Evolutionary conservation across 2,888 invertebrate genomes (phyloP), one percentile per base, ranked within the genome.

Genomic region (Apantesis nais): DNA sequence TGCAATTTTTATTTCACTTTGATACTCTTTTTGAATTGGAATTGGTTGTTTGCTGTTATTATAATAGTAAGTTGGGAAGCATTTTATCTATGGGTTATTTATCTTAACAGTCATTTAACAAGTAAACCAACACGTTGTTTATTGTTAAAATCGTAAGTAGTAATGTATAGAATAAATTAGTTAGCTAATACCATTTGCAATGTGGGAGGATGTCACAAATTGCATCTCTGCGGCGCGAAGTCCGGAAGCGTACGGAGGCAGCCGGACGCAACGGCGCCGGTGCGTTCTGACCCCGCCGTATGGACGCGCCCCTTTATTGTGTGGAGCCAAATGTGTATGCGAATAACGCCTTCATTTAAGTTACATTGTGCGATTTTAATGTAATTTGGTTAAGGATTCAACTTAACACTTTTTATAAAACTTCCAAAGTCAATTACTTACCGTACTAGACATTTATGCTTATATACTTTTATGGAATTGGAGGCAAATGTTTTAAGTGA

Each of bases 241-340:
- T 73, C 84, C 87, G 87, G 88, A 86, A 82, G 79, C 79, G 75
- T 78, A 72, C 76, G 80, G 74, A 74, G 71, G 70, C 67, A 69
- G 71, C 68, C 77, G 83, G 83, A 80, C 80, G 83, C 78, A 78
- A 78, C 81, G 81, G 74, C 81, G 81, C 81, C 81, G 81, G 79
- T 80, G 72, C 70, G 64, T 67, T 62, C 76, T 78, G 79, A 78
- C 80, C 81, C 74, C 72, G 72, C 39, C n/a, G 77, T 81, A 78
- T 86, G 80, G 16, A 70, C 61, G 62, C 70, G 67, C 67, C 79
- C 77, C 80, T 69, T 74, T 69, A 74, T 70, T 72, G 71, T 70
- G 64, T 70, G 63, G 63, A 65, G 29, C 69, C 34, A 8, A 58
- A 68, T 64, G 55, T 31, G 63, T 12, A 25, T 12, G 11, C 52